Evolutionary conservation across 2,888 invertebrate genomes (phyloP).

Genomic region (Dasypolia templi): DNA sequence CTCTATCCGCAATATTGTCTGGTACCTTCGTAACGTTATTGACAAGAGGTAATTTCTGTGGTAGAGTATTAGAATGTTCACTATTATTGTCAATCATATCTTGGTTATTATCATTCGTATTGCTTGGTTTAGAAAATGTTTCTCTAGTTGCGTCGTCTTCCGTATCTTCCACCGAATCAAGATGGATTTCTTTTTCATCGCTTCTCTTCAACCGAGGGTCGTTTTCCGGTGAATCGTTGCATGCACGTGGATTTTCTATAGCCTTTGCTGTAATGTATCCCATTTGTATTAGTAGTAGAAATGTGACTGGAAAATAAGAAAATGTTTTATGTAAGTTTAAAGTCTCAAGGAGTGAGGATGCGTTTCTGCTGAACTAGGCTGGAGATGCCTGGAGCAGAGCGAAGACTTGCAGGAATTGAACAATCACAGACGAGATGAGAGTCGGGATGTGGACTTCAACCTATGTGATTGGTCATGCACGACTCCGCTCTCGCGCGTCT

Average conservation of each 20-base stretch:
- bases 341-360: background rate
- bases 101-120: background rate
- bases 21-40: background rate
- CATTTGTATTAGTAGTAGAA: conserved; percentile 25
- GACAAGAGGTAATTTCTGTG: conserved; percentile 1
- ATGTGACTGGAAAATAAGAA: conserved; percentile 31
- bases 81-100: background rate
- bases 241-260: conserved; percentile 8
- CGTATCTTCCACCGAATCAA: too few species aligned
- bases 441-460: background rate
- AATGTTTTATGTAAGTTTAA: background rate
- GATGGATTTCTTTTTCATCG: conserved; percentile 4
- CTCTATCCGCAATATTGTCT: background rate
- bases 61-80: background rate
- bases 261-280: conserved; percentile 19
- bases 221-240: background rate
- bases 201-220: conserved; percentile 14
- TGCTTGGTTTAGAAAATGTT: background rate
- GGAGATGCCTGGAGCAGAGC: background rate
- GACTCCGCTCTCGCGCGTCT: background rate
- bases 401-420: too few species aligned
- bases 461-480: background rate
- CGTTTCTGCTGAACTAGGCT: background rate
- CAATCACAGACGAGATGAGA: background rate
- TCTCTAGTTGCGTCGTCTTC: background rate